A percentile compares a stretch with the other conserved stretches of the same genome.
phyloP scores from a whole-genome alignment of 2,113 vertebrate genomes.

The Thermophis baileyi region DNA sequence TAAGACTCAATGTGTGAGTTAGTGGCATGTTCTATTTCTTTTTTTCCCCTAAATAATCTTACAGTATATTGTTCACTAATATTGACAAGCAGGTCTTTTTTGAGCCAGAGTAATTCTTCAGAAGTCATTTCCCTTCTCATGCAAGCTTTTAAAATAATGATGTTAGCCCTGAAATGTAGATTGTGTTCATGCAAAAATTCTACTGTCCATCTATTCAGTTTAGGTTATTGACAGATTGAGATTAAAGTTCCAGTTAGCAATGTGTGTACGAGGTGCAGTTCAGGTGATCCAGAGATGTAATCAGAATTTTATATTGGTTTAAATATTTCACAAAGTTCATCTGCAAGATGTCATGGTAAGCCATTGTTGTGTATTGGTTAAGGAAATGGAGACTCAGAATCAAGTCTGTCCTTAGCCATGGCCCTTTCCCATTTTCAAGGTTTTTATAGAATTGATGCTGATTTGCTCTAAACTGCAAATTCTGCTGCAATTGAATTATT shows the following conservation, averaged over 20 bases:
- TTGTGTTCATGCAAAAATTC: background rate
- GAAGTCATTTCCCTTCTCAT: background rate
- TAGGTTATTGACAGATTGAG: background rate
- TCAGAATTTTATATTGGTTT: conserved; percentile 5
- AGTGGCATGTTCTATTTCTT: background rate
- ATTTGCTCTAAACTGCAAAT: background rate
- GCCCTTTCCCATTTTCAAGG: background rate
- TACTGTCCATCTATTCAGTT: background rate
- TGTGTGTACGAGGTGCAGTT: background rate
- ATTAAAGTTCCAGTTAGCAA: background rate
- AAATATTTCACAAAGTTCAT: background rate
- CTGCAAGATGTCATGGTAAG: background rate
- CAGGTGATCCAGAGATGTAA: background rate
- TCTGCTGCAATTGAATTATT: background rate
- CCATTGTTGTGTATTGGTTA: background rate
- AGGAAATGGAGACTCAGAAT: background rate
- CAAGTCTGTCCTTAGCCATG: background rate
- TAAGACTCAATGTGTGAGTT: conserved; percentile 13
- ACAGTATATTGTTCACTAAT: background rate
- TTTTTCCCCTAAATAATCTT: background rate
- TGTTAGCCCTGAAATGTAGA: background rate
- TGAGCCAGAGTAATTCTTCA: background rate
- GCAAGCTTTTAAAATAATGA: background rate
- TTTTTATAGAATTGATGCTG: background rate
- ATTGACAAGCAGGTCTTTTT: background rate